Base-by-base conservation (phyloP, 2,113 vertebrate genomes). In the Mohoua ochrocephala region DNA sequence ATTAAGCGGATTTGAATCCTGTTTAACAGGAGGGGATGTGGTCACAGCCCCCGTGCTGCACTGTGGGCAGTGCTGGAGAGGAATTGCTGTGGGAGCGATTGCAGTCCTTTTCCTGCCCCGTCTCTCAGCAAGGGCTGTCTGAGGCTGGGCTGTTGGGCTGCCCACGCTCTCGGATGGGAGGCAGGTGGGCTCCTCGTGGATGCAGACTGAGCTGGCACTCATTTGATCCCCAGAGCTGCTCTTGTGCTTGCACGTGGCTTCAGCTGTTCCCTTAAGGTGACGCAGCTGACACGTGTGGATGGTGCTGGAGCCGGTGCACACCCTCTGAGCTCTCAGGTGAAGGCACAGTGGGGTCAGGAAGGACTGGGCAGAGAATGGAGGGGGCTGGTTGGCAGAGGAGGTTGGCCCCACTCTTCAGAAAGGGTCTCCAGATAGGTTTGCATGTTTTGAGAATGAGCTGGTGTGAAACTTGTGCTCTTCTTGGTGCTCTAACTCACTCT, bases 1-100 rank as follows among this genome's bases (percentile, higher is more conserved):
- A 80, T 92, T 97, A 95, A 97, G 92, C 30, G 27, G 97, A 92
- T 98, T 96, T 96, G 97, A 95, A 93, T 97, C 91, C 96, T 95
- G 79, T 96, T 95, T 95, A 97, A 95, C 94, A 93, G 96, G 97
- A 95, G 96, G 91, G 93, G 84, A 88, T 0, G 54, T 79, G 84
- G 96, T 91, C 97, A 70, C 90, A 71, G 68, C 44, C 94, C 15
- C 60, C 15, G 39, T 96, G 96, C 96, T 97, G 95, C 56, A 8
- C 95, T 87, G 92, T 94, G 89, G 96, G 97, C 97, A 97, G 87
- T 44, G 88, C 80, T 83, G 93, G 91, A 84, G 89, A 56, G 7
- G 93, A 92, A 95, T 75, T 96, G 69, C 95, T 93, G 89, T 61
- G 86, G 95, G 76, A 87, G 93, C 93, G 97, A 97, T 94, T 90